Evolutionary conservation across 2,888 invertebrate genomes (phyloP), one percentile per base, ranked within the genome.

Genomic region (Anoplius nigerrimus): DNA sequence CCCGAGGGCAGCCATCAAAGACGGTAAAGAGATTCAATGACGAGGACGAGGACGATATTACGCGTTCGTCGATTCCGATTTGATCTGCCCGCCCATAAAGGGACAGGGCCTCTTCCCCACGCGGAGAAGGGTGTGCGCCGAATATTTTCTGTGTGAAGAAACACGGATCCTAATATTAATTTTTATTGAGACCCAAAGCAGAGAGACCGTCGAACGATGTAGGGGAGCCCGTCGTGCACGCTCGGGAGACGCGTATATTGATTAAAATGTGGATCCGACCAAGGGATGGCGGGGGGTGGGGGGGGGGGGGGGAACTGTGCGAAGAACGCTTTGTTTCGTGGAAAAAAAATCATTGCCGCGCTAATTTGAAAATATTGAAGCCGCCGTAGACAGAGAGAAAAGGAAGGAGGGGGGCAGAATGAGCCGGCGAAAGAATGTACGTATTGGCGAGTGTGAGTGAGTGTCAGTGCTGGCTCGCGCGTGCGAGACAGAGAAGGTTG

Each of bases 301-400:
- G 15, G 15, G 45, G 75, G 79, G 42, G 13, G 48, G 48, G 48
- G 18, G 48, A n/a, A 16, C 16, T 16, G 48, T 48, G 34, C 79
- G 84, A 83, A 79, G 84, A 85, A 81, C 78, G 83, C 84, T 87
- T 87, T 88, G 87, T 87, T 86, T 85, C 74, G 71, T 27, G 56
- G 60, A 20, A 57, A 69, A 78, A 82, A 84, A 87, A 85, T 86
- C 85, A 86, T 87, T 80, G 81, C 80, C 80, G 70, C 81, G 84
- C 81, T 86, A 86, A 87, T 88, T 87, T 84, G 83, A 84, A 88
- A 87, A 87, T 86, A 88, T 87, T 83, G 75, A 75, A 74, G 56
- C 60, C 11, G 45, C 46, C 54, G 55, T 46, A 22, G 43, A 55
- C 62, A 53, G 60, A 61, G 43, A 69, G 16, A 56, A 51, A 59